Evolutionary conservation across 2,888 invertebrate species (phyloP).

Genomic region (Nephrotoma flavescens): DNA sequence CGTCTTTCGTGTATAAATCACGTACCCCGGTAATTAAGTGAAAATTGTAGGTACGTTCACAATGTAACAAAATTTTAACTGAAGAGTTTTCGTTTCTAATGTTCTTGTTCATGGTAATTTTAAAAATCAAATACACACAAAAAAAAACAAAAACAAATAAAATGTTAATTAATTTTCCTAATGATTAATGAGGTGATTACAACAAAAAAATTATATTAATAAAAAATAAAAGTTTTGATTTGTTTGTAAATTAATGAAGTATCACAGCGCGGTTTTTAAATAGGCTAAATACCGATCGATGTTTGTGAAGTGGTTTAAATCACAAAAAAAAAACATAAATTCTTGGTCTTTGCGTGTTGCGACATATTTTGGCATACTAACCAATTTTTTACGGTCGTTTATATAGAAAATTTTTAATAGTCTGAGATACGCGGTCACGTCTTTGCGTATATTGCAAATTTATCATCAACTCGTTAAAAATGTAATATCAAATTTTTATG

Average conservation of each 20-base stretch:
- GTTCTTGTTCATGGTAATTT: background rate
- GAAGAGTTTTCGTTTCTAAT: background rate
- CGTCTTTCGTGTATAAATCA: background rate
- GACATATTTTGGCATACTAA: background rate
- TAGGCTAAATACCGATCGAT: too few relatives aligned
- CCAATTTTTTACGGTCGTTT: background rate
- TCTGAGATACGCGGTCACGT: background rate
- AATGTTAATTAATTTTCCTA: background rate
- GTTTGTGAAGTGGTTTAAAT: too few relatives aligned
- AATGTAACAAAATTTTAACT: too few relatives aligned
- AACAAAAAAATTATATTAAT: background rate
- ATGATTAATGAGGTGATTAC: background rate
- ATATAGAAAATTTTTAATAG: background rate
- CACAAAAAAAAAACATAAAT: too few relatives aligned
- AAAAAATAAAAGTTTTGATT: too few relatives aligned
- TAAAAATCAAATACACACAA: background rate
- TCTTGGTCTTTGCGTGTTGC: too few relatives aligned
- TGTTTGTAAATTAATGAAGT: too few relatives aligned
- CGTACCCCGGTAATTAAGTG: background rate
- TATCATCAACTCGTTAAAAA: background rate
- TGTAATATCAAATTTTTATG: background rate
- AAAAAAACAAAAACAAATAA: background rate
- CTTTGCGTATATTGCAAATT: background rate
- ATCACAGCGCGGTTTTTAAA: too few relatives aligned
- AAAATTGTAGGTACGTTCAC: background rate